Evolutionary conservation across 2,797 vertebrate genomes (phyloP).

Genomic region (Tangara arthus): DNA sequence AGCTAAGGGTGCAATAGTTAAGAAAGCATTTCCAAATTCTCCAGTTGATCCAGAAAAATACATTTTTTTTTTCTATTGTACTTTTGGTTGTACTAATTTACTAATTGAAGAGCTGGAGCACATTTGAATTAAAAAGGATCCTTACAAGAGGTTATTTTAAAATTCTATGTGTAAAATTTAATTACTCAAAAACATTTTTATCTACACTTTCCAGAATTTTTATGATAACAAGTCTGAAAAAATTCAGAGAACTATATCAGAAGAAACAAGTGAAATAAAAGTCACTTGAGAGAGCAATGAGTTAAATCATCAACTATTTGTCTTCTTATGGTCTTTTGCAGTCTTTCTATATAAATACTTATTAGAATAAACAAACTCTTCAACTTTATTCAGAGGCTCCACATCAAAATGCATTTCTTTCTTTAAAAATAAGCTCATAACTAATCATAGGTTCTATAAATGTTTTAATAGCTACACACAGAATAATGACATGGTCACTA

Average conservation of each 20-base stretch:
- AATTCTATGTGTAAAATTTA: background rate
- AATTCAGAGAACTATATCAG: background rate
- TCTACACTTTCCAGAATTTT: background rate
- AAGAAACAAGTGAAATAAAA: background rate
- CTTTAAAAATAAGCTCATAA: background rate
- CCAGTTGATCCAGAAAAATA: slow-evolving; percentile 20
- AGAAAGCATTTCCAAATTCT: background rate
- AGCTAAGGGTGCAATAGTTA: background rate
- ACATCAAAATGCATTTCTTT: background rate
- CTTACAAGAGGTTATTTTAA: background rate
- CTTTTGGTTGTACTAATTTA: background rate
- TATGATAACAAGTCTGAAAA: background rate
- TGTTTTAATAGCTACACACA: background rate
- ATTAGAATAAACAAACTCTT: slow-evolving; percentile 23
- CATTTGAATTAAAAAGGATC: background rate
- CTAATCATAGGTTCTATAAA: background rate
- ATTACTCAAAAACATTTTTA: background rate
- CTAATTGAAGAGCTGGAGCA: slow-evolving; percentile 43
- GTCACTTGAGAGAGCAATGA: background rate
- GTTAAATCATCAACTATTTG: background rate
- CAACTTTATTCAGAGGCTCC: background rate
- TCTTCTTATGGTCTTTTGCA: background rate
- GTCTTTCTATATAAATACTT: background rate
- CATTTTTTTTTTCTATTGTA: background rate
- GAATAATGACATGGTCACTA: background rate